Conservation (phyloP, 2,888 invertebrate species). For the Dicyrtomina minuta region DNA sequence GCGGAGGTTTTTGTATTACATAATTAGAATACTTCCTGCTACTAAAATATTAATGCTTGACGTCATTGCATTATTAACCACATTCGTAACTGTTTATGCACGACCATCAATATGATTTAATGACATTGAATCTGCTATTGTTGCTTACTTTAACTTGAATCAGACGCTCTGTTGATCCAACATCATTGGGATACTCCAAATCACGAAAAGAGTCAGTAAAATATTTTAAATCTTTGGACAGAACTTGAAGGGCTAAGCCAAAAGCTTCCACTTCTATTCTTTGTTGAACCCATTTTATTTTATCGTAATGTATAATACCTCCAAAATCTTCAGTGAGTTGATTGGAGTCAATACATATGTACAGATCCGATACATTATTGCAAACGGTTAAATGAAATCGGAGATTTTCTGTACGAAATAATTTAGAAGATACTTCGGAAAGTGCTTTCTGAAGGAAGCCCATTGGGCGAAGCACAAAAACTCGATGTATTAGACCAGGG, state of each 20-base stretch:
- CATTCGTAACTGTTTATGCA: no score
- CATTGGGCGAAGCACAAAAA: conserved; percentile 88
- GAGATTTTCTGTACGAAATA: conserved; percentile 54
- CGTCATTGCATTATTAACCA: no score
- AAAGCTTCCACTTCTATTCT: conserved; percentile 95
- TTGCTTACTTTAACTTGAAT: conserved; percentile 77
- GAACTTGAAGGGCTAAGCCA: conserved; percentile 85
- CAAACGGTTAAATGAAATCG: conserved; percentile 63
- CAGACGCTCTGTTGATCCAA: conserved; percentile 82
- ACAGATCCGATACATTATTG: conserved; percentile 79
- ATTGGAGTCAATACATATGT: conserved; percentile 77
- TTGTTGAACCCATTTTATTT: conserved; percentile 95
- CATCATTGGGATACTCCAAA: conserved; percentile 90
- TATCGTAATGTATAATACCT: conserved; percentile 84
- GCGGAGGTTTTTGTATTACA: no score
- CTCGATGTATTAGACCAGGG: conserved; percentile 87
- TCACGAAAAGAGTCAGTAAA: conserved; percentile 87
- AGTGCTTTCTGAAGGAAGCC: conserved; percentile 95
- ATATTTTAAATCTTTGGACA: conserved; percentile 79
- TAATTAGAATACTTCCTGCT: no score
- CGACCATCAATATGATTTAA: no score
- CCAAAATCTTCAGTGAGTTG: conserved; percentile 88
- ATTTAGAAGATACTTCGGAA: conserved; percentile 80
- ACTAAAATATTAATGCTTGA: no score
- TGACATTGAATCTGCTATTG: no score